phyloP scores from a whole-genome alignment of 1,140 invertebrate genomes.

The Ridgeia piscesae region DNA sequence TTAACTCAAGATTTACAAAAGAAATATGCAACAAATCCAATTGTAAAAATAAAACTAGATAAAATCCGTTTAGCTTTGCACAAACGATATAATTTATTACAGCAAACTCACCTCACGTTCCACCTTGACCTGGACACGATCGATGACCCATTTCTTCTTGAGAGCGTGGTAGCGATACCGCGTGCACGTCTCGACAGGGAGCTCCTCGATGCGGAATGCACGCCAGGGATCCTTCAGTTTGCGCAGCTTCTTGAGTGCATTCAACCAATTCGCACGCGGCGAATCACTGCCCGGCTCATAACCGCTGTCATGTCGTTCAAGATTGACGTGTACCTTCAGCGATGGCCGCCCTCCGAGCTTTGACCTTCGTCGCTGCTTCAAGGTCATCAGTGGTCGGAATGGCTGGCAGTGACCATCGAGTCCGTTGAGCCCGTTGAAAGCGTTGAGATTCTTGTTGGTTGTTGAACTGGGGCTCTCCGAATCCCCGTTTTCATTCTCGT shows the following conservation, averaged over 20 bases:
- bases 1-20: not conserved
- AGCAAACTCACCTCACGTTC: conserved; percentile 48
- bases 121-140: conserved; percentile 62
- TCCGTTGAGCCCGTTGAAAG: not conserved
- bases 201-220: conserved; percentile 56
- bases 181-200: conserved; percentile 51
- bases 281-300: not conserved
- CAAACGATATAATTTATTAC: conserved; percentile 1
- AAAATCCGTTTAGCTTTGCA: not conserved
- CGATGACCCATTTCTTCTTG: conserved; percentile 56
- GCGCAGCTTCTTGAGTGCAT: not conserved
- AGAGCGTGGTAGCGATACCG: conserved; percentile 59
- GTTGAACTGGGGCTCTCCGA: not conserved
- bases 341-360: not conserved
- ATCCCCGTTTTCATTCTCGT: conserved; percentile 7
- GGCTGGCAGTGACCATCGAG: not conserved
- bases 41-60: not conserved
- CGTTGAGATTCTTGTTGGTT: conserved; percentile 8
- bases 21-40: not conserved
- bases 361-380: conserved; percentile 11
- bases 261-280: not conserved
- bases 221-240: conserved; percentile 57
- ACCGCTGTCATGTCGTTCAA: not conserved
- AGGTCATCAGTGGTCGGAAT: conserved; percentile 5
- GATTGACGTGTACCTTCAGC: not conserved